These are phyloP conservation scores for Salvator merianae DNA, from an alignment of 2,113 vertebrate genomes.

Conservation along the genomic window DNA sequence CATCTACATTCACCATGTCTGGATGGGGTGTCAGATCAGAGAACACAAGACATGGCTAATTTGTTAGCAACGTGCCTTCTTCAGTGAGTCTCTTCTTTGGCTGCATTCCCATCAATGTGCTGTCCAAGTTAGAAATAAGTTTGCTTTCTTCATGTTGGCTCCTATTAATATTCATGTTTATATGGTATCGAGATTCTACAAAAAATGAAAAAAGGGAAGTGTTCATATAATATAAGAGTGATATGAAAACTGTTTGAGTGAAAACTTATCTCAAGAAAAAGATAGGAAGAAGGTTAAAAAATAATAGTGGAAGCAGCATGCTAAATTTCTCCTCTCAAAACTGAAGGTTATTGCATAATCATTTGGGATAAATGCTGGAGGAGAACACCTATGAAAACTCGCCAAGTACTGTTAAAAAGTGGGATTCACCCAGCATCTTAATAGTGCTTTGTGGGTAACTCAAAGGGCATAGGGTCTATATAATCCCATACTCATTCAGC, in stretches of 20 bases:
- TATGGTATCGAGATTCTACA: background rate
- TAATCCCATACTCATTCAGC: no score
- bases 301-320: background rate
- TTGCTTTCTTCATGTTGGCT: background rate
- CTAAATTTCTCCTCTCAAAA: background rate
- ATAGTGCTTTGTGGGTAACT: no score
- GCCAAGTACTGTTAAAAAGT: background rate
- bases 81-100: fast-evolving
- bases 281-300: background rate
- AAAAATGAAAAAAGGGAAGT: background rate
- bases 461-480: no score
- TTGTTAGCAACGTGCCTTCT: background rate
- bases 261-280: background rate
- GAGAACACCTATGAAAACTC: background rate
- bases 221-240: background rate
- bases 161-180: background rate
- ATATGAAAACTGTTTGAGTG: background rate
- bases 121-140: background rate
- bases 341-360: conserved; percentile 1
- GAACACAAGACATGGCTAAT: background rate
- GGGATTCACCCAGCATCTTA: no score
- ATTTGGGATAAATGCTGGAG: background rate
- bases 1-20: no score
- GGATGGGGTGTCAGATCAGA: background rate
- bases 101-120: background rate